These are phyloP conservation scores for Argentina silus DNA, from an alignment of 2,797 vertebrate species.

Conservation along the genomic window DNA sequence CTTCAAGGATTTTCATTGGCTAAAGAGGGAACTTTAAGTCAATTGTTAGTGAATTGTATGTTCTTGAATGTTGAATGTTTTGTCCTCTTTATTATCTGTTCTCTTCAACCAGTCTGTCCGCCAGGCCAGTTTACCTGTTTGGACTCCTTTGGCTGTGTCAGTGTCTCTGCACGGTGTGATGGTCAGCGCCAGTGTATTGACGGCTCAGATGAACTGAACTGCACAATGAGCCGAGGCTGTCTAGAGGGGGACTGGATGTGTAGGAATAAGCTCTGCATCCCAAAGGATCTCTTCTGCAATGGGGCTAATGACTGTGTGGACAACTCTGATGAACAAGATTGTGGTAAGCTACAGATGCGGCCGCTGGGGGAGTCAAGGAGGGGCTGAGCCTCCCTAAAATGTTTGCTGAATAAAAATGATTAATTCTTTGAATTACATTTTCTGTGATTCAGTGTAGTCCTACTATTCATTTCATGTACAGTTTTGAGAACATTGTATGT, in stretches of 20 bases:
- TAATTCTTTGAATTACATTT: too few species aligned
- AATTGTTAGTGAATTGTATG: not conserved
- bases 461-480: too few species aligned
- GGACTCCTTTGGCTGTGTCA: slow-evolving; percentile 67
- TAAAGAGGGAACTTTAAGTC: too few species aligned
- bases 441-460: too few species aligned
- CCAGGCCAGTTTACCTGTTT: not conserved
- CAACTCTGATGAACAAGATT: slow-evolving; percentile 84
- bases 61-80: not conserved
- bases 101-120: not conserved
- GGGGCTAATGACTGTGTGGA: slow-evolving; percentile 84
- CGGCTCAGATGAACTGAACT: slow-evolving; percentile 80
- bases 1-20: not conserved
- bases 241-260: slow-evolving; percentile 85
- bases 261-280: slow-evolving; percentile 81
- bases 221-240: slow-evolving; percentile 71
- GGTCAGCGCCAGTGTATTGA: slow-evolving; percentile 79
- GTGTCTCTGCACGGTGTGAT: slow-evolving; percentile 77
- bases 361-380: too few species aligned
- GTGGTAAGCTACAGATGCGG: slow-evolving; percentile 71
- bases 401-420: too few species aligned
- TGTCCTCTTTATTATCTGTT: not conserved
- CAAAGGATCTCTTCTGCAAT: slow-evolving; percentile 78
- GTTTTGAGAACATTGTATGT: too few species aligned
- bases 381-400: too few species aligned